Evolutionary conservation across 2,113 vertebrate genomes (phyloP).

Genomic region (Vulpes lagopus): DNA sequence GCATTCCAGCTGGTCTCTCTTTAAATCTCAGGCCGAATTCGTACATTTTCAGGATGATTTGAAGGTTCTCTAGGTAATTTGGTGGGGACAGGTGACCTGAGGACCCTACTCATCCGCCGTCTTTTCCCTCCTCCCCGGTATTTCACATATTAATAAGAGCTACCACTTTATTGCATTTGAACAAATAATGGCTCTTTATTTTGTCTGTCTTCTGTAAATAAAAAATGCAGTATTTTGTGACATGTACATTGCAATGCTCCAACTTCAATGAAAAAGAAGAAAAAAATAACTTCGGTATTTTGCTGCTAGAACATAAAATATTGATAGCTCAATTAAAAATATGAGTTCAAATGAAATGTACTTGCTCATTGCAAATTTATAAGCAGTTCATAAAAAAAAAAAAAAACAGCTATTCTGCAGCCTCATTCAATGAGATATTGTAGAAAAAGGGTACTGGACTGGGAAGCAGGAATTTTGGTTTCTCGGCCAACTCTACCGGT

Average conservation of each 20-base stretch:
- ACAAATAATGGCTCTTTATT: neutral
- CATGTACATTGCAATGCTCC: neutral
- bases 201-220: neutral
- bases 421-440: neutral
- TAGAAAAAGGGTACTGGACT: neutral
- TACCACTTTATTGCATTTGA: constrained; percentile 38
- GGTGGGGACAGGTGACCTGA: too few relatives aligned
- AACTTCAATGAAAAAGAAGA: neutral
- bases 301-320: constrained; percentile 41
- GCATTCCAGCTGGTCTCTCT: too few relatives aligned
- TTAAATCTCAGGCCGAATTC: too few relatives aligned
- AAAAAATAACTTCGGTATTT: constrained; percentile 18
- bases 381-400: neutral
- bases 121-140: neutral
- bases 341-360: constrained; percentile 24
- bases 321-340: constrained; percentile 50
- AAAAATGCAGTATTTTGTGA: neutral
- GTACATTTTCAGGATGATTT: too few relatives aligned
- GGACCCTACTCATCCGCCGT: too few relatives aligned
- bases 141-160: neutral
- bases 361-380: neutral
- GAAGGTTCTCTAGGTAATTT: too few relatives aligned
- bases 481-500: neutral
- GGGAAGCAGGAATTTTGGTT: neutral
- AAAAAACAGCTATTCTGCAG: neutral